Base-by-base conservation (phyloP, 2,113 vertebrate species). In the Odontesthes bonariensis region DNA sequence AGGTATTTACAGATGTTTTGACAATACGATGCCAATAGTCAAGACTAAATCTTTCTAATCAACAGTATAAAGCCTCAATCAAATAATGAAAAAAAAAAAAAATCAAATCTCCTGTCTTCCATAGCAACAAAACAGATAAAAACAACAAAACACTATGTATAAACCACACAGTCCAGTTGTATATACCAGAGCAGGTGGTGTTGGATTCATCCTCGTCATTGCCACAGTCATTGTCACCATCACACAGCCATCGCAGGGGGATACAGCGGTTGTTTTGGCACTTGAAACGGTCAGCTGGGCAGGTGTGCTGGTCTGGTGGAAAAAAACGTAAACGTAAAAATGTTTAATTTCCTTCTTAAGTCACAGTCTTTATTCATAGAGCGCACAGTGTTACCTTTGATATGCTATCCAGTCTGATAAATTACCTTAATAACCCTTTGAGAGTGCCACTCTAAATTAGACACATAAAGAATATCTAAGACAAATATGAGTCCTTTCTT, bases 261-360 rank as follows among this genome's bases (percentile, higher is more conserved):
- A 99, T 99, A 69, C 98, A 99, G 58, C 98, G 95, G 89, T 99
- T 99, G 90, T 97, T 99, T 89, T 98, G 95, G 71, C 98, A 99
- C 86, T 99, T 99, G 90, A 99, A 99, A 8, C 98, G 94, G 86
- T 99, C 98, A 0, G 97, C 95, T 9, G 97, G 97, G 75, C 98
- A 99, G 8, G 98, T 99, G 92, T 99, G 98, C 89, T 99, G 97
- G 88, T 99, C 98, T 99, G 88, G 1, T 38, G 44, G 49, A 42
- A 53, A 42, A 68, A 60, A 3, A 5, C 38, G 72, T 23, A 9
- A 62, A 35, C 0, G 7, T 6, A 49, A 31, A n/a, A 46, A 61
- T 42, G 47, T 47, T 4, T n/a, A 3, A 47, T 49, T 12, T 3
- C 0, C 0, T 0, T 0, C 54, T 38, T 13, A 10, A 51, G 40